Conservation (phyloP, 2,888 invertebrate species). For the Tortricodes alternella region DNA sequence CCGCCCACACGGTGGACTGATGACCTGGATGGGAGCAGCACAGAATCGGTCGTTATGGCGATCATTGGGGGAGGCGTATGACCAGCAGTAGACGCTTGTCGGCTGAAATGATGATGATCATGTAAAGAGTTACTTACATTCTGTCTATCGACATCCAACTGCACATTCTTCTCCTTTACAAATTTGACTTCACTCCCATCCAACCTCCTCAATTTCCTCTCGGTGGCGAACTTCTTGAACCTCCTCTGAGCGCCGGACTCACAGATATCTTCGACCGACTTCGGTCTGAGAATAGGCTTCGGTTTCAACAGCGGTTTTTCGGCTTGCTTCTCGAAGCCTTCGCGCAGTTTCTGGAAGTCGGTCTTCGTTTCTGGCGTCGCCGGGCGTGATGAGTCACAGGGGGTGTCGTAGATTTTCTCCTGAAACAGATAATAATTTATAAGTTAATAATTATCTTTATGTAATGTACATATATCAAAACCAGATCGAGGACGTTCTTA, state of each 20-base stretch:
- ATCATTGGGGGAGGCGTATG: too few relatives aligned
- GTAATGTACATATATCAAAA: too few relatives aligned
- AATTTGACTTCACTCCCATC: constrained; percentile 37
- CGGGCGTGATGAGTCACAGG: constrained; percentile 50
- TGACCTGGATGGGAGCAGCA: too few relatives aligned
- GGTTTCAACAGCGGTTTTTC: constrained; percentile 43
- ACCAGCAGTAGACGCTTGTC: too few relatives aligned
- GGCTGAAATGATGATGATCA: too few relatives aligned
- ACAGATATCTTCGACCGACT: constrained; percentile 46
- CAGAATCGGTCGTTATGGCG: too few relatives aligned
- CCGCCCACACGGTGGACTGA: too few relatives aligned
- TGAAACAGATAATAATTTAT: constrained; percentile 44
- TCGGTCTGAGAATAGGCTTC: constrained; percentile 50
- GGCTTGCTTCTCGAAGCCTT: constrained; percentile 58
- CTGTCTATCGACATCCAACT: constrained; percentile 67
- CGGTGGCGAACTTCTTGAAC: constrained; percentile 52
- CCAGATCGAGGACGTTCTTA: too few relatives aligned
- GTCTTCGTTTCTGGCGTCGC: constrained; percentile 50
- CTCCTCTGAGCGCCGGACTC: constrained; percentile 36
- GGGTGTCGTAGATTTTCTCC: constrained; percentile 71
- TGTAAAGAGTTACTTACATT: constrained; percentile 68
- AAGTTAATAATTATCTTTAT: background rate
- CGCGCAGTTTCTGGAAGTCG: constrained; percentile 60
- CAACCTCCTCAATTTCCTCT: constrained; percentile 44
- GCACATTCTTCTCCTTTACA: constrained; percentile 53